Evolutionary conservation across 2,797 vertebrate species (phyloP).

Genomic region (Hylomyscus alleni): DNA sequence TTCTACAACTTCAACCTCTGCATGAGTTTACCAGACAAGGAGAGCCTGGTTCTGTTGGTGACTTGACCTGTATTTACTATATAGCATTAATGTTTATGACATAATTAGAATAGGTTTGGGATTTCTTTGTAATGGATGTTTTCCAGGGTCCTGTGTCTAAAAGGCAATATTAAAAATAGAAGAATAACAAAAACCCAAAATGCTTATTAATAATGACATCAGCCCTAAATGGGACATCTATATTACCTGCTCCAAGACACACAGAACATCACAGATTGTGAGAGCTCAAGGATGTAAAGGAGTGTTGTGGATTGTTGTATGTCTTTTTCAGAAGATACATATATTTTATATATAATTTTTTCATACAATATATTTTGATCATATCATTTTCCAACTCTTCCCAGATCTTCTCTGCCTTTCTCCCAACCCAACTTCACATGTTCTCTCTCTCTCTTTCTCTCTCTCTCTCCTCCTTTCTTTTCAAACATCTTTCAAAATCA

Average conservation of each 20-base stretch:
- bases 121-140: conserved; percentile 63
- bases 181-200: not conserved
- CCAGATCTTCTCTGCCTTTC: not conserved
- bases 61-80: conserved; percentile 48
- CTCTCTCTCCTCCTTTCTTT: no score
- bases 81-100: conserved; percentile 82
- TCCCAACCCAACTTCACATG: not conserved
- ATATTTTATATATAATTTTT: not conserved
- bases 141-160: conserved; percentile 70
- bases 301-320: not conserved
- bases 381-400: not conserved
- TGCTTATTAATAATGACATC: not conserved
- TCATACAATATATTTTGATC: not conserved
- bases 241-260: not conserved
- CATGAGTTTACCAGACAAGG: conserved; percentile 47
- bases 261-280: not conserved
- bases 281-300: not conserved
- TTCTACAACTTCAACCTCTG: conserved; percentile 78
- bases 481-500: not conserved
- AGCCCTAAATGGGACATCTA: not conserved
- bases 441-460: not conserved
- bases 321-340: no score
- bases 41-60: conserved; percentile 70
- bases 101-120: conserved; percentile 84
- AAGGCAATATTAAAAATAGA: not conserved